phyloP scores from a whole-genome alignment of 2,888 invertebrate species.

The Hermaeophaga mercurialis region DNA sequence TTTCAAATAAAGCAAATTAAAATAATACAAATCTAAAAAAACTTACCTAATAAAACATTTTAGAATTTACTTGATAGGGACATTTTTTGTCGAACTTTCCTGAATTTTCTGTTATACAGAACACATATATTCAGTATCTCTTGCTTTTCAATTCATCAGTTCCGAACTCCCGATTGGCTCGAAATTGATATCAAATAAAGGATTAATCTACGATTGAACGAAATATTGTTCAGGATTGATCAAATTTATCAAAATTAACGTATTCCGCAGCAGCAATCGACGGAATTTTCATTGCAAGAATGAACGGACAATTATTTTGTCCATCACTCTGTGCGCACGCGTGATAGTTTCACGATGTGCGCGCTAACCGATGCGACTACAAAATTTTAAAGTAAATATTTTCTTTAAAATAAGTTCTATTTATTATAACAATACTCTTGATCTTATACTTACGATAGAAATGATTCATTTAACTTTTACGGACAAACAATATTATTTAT shows the following conservation, averaged over 20 bases:
- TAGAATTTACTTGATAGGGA: conserved; percentile 19
- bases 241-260: conserved; percentile 27
- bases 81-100: conserved; percentile 38
- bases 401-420: conserved; percentile 4
- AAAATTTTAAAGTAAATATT: conserved; percentile 22
- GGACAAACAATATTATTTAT: not conserved
- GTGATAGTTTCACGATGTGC: conserved; percentile 26
- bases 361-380: conserved; percentile 19
- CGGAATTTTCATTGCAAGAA: conserved; percentile 38
- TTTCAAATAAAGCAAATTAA: not conserved
- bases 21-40: conserved; percentile 13
- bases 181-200: conserved; percentile 12
- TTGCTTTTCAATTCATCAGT: conserved; percentile 25
- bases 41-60: conserved; percentile 33
- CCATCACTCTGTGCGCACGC: conserved; percentile 31
- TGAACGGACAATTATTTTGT: conserved; percentile 37
- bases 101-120: conserved; percentile 33
- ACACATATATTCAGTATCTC: conserved; percentile 27
- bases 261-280: conserved; percentile 33
- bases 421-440: not conserved
- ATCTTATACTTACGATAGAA: not conserved
- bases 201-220: conserved; percentile 11
- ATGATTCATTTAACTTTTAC: not conserved
- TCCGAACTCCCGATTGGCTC: conserved; percentile 13
- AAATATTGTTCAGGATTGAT: conserved; percentile 23